These are phyloP conservation scores for Cranoglanis bouderius DNA, from an alignment of 2,113 vertebrate genomes.

Conservation along the genomic window DNA sequence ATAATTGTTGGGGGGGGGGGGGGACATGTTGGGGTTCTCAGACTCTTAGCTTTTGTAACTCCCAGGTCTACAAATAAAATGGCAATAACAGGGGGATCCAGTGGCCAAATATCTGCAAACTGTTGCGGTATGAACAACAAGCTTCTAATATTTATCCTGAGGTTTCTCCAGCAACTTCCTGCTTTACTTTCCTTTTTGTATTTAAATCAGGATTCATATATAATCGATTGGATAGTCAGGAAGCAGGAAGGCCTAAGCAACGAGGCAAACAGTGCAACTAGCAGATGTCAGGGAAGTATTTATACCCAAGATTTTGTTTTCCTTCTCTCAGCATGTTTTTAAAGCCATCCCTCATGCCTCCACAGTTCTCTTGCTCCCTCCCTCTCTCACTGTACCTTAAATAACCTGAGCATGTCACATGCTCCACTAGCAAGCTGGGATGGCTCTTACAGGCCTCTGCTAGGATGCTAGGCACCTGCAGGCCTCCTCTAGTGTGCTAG, in stretches of 20 bases:
- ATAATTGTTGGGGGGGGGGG: not conserved
- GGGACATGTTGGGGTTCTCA: no score
- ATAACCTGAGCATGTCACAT: conserved; percentile 52
- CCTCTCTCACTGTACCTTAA: conserved; percentile 54
- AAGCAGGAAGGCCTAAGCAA: not conserved
- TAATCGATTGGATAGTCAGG: not conserved
- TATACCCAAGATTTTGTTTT: conserved; percentile 69
- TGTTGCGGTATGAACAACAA: not conserved
- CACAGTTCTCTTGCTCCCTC: conserved; percentile 1
- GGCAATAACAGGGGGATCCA: not conserved
- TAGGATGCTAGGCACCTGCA: not conserved
- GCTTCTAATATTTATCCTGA: not conserved
- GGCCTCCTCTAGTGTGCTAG: not conserved
- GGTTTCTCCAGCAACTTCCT: not conserved
- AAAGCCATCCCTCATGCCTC: conserved; percentile 38
- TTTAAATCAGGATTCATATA: not conserved
- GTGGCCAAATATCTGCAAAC: not conserved
- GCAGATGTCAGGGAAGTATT: conserved; percentile 68
- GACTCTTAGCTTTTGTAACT: not conserved
- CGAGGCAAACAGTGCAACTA: not conserved
- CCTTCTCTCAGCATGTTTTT: conserved; percentile 71
- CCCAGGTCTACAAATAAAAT: not conserved
- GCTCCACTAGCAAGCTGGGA: not conserved
- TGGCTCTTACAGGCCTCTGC: not conserved
- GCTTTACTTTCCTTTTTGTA: not conserved